Conservation (phyloP, 2,113 vertebrate species). For the Corythaeola cristata region DNA sequence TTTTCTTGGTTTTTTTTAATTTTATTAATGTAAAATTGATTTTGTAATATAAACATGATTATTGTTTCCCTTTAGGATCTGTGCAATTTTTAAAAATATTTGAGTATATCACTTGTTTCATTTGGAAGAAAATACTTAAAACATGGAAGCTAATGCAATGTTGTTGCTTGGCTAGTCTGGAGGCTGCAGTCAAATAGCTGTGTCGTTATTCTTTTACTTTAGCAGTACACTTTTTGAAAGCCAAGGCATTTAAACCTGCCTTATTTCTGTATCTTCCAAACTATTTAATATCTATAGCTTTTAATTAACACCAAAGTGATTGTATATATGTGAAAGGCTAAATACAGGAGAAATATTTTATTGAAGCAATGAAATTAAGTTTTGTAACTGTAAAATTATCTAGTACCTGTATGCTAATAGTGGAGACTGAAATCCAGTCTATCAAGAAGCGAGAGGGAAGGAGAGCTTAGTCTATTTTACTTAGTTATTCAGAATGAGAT, state of each 20-base stretch:
- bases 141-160: background rate
- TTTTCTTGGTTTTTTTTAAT: background rate
- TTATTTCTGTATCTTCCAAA: background rate
- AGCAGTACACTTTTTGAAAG: background rate
- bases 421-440: background rate
- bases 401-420: background rate
- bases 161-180: background rate
- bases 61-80: background rate
- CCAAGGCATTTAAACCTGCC: background rate
- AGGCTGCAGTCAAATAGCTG: background rate
- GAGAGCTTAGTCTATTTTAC: background rate
- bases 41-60: background rate
- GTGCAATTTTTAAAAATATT: background rate
- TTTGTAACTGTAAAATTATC: background rate
- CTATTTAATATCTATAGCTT: background rate
- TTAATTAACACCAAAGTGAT: background rate
- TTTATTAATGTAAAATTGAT: background rate
- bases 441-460: background rate
- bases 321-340: background rate
- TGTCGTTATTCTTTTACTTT: background rate
- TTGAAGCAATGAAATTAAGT: background rate
- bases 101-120: background rate
- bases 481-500: background rate
- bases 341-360: background rate
- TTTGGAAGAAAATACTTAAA: background rate